Evolutionary conservation across 2,113 vertebrate genomes (phyloP).

Genomic region (Trachemys scripta): DNA sequence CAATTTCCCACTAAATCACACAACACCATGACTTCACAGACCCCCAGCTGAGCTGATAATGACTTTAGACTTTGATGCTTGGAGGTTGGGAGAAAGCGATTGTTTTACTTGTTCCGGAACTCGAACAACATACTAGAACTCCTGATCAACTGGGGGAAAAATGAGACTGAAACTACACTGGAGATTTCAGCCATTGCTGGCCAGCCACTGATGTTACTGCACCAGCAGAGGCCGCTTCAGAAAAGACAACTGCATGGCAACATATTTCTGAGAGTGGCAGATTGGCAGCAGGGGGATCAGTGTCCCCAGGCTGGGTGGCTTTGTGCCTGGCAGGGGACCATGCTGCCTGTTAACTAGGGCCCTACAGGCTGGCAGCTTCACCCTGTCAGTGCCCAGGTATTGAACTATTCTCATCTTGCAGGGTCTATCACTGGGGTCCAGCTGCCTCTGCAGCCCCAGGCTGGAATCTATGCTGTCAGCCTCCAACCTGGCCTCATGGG

Average conservation of each 20-base stretch:
- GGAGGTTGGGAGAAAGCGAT: neutral
- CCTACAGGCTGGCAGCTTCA: no score
- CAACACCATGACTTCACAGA: slow-evolving; percentile 21
- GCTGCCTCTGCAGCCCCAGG: neutral
- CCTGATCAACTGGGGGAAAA: neutral
- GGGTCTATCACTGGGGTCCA: neutral
- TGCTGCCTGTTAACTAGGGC: no score
- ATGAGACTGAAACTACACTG: neutral
- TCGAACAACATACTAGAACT: neutral
- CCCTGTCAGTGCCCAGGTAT: neutral
- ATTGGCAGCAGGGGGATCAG: neutral
- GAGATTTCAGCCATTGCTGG: neutral
- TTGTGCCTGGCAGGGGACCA: no score
- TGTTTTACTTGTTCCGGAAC: neutral
- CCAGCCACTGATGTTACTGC: neutral
- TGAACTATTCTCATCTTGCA: neutral
- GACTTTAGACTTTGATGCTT: neutral
- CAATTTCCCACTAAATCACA: slow-evolving; percentile 63
- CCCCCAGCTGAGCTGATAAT: slow-evolving; percentile 40
- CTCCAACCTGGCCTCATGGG: neutral
- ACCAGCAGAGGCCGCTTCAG: neutral
- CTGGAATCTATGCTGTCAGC: neutral
- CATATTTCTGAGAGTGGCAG: neutral
- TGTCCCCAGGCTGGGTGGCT: no score
- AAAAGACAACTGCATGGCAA: neutral